These are phyloP conservation scores for Morpho achilles DNA, from an alignment of 2,888 invertebrate species.

Conservation along the genomic window DNA sequence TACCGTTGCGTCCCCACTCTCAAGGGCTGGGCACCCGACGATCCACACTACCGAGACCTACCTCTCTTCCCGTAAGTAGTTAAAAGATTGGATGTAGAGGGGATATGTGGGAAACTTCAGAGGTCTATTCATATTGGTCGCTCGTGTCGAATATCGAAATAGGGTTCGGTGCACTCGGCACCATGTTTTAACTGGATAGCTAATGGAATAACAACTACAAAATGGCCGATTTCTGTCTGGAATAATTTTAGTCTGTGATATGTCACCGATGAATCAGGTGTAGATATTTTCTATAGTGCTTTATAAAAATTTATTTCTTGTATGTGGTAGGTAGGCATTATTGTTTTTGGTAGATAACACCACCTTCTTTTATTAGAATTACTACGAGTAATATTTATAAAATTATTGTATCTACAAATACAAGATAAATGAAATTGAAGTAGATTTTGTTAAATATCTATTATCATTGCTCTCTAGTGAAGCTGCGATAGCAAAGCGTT, in stretches of 20 bases:
- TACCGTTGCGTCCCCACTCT: constrained; percentile 68
- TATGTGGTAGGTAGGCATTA: no score
- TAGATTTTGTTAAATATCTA: no score
- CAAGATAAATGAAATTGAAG: no score
- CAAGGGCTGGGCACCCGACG: constrained; percentile 54
- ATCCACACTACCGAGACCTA: constrained; percentile 47
- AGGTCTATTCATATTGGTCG: constrained; percentile 49
- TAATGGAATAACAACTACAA: constrained; percentile 55
- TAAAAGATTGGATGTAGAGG: not conserved
- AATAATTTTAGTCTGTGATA: constrained; percentile 12
- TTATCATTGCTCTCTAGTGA: no score
- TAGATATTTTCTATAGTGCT: not conserved
- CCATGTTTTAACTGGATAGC: constrained; percentile 68
- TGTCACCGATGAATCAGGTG: constrained; percentile 9
- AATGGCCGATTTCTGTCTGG: constrained; percentile 48
- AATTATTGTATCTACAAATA: no score
- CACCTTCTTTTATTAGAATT: no score
- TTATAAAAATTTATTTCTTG: no score
- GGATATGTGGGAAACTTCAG: constrained; percentile 32
- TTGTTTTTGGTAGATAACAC: no score
- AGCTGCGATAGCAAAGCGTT: no score
- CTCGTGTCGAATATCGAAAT: constrained; percentile 54
- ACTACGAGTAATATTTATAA: no score
- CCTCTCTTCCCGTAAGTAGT: constrained; percentile 37
- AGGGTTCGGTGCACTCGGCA: constrained; percentile 71